A percentile compares a stretch with the other conserved stretches of the same genome.
These are phyloP conservation scores for Tamandua tetradactyla DNA, from an alignment of 2,797 vertebrate genomes.

Conservation along the genomic window DNA sequence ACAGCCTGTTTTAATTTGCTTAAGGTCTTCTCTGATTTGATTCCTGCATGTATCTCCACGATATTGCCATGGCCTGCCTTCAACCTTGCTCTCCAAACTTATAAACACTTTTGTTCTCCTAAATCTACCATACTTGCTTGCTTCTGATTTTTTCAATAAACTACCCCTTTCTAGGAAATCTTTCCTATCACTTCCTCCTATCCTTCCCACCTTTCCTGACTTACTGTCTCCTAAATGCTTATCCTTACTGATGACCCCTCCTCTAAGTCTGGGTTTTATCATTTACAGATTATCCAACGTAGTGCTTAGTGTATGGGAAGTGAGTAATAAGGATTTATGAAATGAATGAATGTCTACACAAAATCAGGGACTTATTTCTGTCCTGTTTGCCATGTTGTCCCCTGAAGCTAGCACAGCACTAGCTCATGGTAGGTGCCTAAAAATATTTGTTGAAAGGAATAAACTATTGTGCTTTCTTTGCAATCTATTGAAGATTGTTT, in stretches of 20 bases:
- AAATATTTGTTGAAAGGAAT: conserved; percentile 17
- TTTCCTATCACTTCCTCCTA: background rate
- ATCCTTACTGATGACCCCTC: background rate
- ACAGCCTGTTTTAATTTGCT: background rate
- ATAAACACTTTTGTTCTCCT: background rate
- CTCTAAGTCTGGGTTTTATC: background rate
- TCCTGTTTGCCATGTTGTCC: background rate
- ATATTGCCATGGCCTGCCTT: background rate
- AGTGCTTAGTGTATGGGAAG: background rate
- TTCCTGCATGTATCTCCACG: background rate
- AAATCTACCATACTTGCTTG: background rate
- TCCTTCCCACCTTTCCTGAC: background rate
- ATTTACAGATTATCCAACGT: background rate
- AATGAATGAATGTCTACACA: background rate
- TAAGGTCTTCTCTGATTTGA: background rate
- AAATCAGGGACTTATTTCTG: background rate
- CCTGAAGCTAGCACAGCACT: background rate
- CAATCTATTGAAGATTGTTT: background rate
- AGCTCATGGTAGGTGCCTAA: background rate
- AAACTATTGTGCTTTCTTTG: background rate
- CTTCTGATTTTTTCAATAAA: background rate
- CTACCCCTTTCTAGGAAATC: background rate
- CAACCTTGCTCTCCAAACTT: background rate
- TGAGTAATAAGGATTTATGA: background rate
- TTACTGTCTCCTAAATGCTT: background rate